Percentiles rank a stretch among this genome's conserved stretches.
phyloP scores from a whole-genome alignment of 2,113 vertebrate species.

The Vulpes ferrilata region DNA sequence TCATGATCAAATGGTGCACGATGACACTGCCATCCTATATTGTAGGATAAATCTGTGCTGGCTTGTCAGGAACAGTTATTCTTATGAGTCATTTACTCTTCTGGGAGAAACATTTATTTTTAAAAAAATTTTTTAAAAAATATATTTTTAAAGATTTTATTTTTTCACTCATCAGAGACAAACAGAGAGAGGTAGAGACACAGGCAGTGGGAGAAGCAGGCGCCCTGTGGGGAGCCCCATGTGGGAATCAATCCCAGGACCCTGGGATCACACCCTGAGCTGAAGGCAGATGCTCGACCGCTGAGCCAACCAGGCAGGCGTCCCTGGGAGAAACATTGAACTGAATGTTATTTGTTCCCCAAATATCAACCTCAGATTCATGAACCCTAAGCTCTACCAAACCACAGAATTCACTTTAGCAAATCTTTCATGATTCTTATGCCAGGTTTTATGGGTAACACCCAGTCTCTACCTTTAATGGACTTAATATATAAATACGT shows the following conservation, averaged over 20 bases:
- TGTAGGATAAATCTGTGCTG: neutral
- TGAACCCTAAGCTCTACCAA: neutral
- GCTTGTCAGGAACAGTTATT: neutral
- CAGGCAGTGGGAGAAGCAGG: too few relatives aligned
- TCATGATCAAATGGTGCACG: neutral
- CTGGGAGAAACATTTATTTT: constrained; percentile 1
- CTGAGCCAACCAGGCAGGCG: too few relatives aligned
- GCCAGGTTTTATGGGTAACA: neutral
- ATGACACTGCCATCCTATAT: neutral
- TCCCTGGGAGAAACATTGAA: neutral
- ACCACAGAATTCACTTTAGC: neutral
- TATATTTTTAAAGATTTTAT: too few relatives aligned
- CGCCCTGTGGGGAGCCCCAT: too few relatives aligned
- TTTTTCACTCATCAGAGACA: too few relatives aligned
- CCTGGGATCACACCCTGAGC: too few relatives aligned
- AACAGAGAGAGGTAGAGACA: too few relatives aligned
- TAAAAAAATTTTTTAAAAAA: too few relatives aligned
- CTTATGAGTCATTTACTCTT: neutral
- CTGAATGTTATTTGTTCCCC: neutral
- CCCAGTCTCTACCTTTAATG: neutral
- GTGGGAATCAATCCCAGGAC: too few relatives aligned
- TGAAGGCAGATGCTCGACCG: too few relatives aligned
- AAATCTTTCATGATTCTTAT: neutral
- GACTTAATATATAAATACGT: neutral
- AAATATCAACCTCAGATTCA: neutral